Percentiles rank a stretch among this genome's conserved stretches.
Conservation (phyloP, 2,888 invertebrate species). For the Lasioglossum leucozonium region DNA sequence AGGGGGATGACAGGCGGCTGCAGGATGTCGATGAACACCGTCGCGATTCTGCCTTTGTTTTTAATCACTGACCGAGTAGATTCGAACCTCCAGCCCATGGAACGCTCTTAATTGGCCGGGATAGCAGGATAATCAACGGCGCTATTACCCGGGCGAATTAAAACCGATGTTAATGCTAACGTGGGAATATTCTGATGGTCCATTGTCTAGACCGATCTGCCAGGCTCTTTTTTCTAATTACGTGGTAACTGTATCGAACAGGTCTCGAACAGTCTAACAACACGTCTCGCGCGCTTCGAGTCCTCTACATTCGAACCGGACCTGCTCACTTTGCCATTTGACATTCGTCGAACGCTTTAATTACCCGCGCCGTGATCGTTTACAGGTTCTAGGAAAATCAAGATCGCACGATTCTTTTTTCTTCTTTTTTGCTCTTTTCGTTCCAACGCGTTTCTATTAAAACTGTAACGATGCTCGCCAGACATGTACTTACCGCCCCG, state of each 20-base stretch:
- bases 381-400: slow-evolving; percentile 1
- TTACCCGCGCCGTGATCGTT: neutral
- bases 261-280: neutral
- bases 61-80: slow-evolving; percentile 63
- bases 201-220: slow-evolving; percentile 62
- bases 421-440: neutral
- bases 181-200: slow-evolving; percentile 68
- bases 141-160: slow-evolving; percentile 70
- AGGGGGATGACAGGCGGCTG: slow-evolving; percentile 44
- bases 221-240: slow-evolving; percentile 46
- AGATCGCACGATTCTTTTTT: neutral
- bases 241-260: slow-evolving; percentile 59
- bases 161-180: slow-evolving; percentile 69
- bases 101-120: slow-evolving; percentile 68
- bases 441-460: neutral
- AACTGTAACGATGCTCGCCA: neutral
- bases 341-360: neutral
- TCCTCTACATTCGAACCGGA: slow-evolving; percentile 20
- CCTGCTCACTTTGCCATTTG: neutral
- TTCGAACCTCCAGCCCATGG: slow-evolving; percentile 52
- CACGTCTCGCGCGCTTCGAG: slow-evolving; percentile 1
- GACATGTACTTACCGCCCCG: neutral
- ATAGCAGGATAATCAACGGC: slow-evolving; percentile 64
- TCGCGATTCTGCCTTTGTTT: slow-evolving; percentile 61
- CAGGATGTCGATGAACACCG: slow-evolving; percentile 60